Base-by-base conservation (phyloP, 1,140 invertebrate species). In the Pseudomyrmex flavicornis region DNA sequence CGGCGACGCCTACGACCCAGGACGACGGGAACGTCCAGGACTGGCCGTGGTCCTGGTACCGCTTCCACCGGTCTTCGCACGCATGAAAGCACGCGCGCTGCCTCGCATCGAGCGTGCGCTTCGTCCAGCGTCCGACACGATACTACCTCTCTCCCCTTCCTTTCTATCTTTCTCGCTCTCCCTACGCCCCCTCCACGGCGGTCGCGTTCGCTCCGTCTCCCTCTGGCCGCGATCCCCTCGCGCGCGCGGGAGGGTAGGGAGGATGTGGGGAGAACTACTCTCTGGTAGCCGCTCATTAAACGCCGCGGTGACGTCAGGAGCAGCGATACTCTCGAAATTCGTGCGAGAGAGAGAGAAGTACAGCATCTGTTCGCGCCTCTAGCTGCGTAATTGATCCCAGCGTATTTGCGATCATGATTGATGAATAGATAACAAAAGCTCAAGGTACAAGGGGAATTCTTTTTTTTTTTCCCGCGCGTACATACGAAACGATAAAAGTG, bases 111-210 rank as follows among this genome's bases (percentile, higher is more conserved):
- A 93, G 89, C 92, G 92, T 93, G 93, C 92, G 93, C 91, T 89
- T 94, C 93, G 91, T 93, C 93, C 93, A 93, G 93, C 93, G 93
- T 93, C 93, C 92, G 91, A 93, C 92, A 93, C 93, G 93, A 92
- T 92, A 93, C 93, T 93, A 94, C 91, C 91, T 90, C 86, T 91
- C 90, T 91, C 89, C 83, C 88, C 92, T 89, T 92, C 91, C 84
- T 92, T 86, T 92, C 90, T 91, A 86, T 91, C 91, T 87, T 85
- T 86, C 89, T 92, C 84, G 66, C 90, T 91, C 92, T 90, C 91
- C 86, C 90, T 88, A 92, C 91, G 88, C 89, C 89, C 92, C 91
- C 91, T 90, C 92, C 90, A 90, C 88, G 82, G 59, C 20, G 56
- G 20, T 82, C 58, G 50, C 72, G 17, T 74, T 74, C 80, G 48